Evolutionary conservation across 1,140 invertebrate genomes (phyloP).

Genomic region (Calephelis virginiensis): DNA sequence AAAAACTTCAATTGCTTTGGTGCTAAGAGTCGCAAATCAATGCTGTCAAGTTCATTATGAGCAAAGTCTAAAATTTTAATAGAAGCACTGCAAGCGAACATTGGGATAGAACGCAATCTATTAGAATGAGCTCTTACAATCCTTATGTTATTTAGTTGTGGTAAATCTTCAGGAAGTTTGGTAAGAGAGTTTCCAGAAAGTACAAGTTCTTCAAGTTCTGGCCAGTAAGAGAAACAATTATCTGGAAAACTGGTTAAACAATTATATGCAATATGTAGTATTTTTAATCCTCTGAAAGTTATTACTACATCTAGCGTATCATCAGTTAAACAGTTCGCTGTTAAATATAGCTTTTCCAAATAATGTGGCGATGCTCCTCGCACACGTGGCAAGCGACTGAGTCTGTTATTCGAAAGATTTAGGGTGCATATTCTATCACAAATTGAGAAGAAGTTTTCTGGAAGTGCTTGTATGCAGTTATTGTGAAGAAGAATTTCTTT

Average conservation of each 20-base stretch:
- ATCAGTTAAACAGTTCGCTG: slow-evolving; percentile 88
- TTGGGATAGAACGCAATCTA: slow-evolving; percentile 85
- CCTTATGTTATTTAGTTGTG: slow-evolving; percentile 84
- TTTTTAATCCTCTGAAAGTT: slow-evolving; percentile 82
- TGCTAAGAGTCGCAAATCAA: slow-evolving; percentile 86
- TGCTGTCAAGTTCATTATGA: slow-evolving; percentile 89
- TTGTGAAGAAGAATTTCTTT: slow-evolving; percentile 87
- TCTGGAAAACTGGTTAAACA: slow-evolving; percentile 86
- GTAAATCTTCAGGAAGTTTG: slow-evolving; percentile 87
- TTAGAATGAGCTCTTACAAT: slow-evolving; percentile 91
- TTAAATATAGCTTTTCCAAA: slow-evolving; percentile 86
- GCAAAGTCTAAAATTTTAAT: slow-evolving; percentile 91
- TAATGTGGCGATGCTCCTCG: slow-evolving; percentile 79
- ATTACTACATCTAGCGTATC: slow-evolving; percentile 84
- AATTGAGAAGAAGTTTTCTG: slow-evolving; percentile 86
- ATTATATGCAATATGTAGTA: slow-evolving; percentile 89
- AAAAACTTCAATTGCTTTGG: slow-evolving; percentile 90
- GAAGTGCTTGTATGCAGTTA: slow-evolving; percentile 85
- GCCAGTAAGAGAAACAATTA: slow-evolving; percentile 86
- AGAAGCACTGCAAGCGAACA: slow-evolving; percentile 84
- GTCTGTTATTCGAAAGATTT: slow-evolving; percentile 88
- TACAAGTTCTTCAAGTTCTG: slow-evolving; percentile 88
- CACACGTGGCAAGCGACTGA: slow-evolving; percentile 82
- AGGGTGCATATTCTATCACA: slow-evolving; percentile 85
- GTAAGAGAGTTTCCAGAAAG: slow-evolving; percentile 90